phyloP scores from a whole-genome alignment of 2,113 vertebrate species.

The Pelusios castaneus region DNA sequence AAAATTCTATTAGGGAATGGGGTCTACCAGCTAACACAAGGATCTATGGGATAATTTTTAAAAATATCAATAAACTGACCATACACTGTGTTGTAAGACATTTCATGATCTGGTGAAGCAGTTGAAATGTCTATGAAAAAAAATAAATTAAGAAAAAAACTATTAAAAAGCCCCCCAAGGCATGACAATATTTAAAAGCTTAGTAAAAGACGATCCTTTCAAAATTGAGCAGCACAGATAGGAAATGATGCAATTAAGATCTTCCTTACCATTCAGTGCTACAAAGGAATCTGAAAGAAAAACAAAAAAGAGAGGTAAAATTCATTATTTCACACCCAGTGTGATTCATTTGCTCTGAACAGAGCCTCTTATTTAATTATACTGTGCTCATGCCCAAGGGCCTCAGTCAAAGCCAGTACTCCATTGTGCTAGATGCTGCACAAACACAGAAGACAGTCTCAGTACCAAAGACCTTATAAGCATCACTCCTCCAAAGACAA shows the following conservation, averaged over 20 bases:
- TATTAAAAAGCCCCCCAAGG: slow-evolving; percentile 57
- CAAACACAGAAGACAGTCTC: neutral
- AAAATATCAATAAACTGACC: slow-evolving; percentile 81
- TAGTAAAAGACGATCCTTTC: slow-evolving; percentile 61
- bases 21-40: slow-evolving; percentile 67
- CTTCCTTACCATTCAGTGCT: slow-evolving; percentile 95
- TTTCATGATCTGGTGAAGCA: slow-evolving; percentile 89
- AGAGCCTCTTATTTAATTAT: neutral
- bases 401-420: neutral
- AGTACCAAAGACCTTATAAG: neutral
- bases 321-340: slow-evolving; percentile 67
- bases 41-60: slow-evolving; percentile 40
- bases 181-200: slow-evolving; percentile 62
- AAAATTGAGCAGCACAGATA: slow-evolving; percentile 57
- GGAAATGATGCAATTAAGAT: slow-evolving; percentile 67
- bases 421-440: neutral
- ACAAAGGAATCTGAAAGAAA: slow-evolving; percentile 94
- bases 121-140: slow-evolving; percentile 90
- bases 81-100: slow-evolving; percentile 83
- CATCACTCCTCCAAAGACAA: neutral
- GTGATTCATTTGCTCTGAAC: slow-evolving; percentile 32
- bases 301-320: slow-evolving; percentile 68
- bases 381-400: neutral
- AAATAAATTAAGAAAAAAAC: slow-evolving; percentile 79
- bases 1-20: slow-evolving; percentile 53